Percentiles rank a stretch among this genome's conserved stretches.
These are phyloP conservation scores for Xenopus borealis DNA, from an alignment of 2,113 vertebrate genomes.

Conservation along the genomic window DNA sequence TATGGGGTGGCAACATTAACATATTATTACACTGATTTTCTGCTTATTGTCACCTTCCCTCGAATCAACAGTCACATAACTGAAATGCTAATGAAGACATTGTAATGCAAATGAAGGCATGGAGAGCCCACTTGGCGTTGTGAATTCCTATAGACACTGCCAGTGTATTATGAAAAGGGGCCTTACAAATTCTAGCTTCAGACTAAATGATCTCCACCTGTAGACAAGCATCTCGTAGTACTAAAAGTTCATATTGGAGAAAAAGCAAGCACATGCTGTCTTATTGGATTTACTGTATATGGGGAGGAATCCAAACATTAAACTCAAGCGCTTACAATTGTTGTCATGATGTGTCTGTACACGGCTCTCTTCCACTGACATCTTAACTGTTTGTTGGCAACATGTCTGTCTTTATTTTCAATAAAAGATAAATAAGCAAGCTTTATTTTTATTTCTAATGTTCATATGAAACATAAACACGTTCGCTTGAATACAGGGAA, in stretches of 20 bases:
- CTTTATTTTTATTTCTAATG: too few species aligned
- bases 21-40: too few species aligned
- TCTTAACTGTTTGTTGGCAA: too few species aligned
- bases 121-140: conserved; percentile 36
- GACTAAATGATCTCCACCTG: conserved; percentile 27
- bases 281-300: conserved; percentile 1
- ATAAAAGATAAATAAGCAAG: too few species aligned
- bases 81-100: conserved; percentile 41
- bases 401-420: too few species aligned
- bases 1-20: too few species aligned
- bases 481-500: too few species aligned
- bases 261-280: conserved; percentile 37
- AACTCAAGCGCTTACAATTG: conserved; percentile 35
- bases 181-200: conserved; percentile 23
- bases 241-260: conserved; percentile 32
- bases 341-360: conserved; percentile 14
- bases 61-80: conserved; percentile 13
- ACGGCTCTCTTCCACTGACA: not conserved
- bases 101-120: conserved; percentile 35
- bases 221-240: conserved; percentile 34
- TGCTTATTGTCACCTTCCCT: not conserved
- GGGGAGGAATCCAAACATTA: conserved; percentile 28
- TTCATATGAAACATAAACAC: too few species aligned
- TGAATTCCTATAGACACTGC: conserved; percentile 32
- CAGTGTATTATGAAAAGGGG: conserved; percentile 39